These are phyloP conservation scores for Danio kyathit DNA, from an alignment of 2,797 vertebrate genomes.

Conservation along the genomic window DNA sequence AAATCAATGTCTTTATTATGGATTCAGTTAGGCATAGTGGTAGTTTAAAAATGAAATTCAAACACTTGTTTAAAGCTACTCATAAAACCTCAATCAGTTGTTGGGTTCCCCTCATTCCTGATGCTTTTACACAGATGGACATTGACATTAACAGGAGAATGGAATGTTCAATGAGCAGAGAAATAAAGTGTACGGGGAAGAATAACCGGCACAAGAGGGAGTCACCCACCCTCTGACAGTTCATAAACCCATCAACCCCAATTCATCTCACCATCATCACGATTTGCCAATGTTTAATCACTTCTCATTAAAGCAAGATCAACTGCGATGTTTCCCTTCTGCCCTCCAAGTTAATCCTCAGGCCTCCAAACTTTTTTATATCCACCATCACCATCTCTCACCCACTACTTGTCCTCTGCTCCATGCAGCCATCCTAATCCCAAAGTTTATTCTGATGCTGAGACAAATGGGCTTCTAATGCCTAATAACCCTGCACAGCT, in stretches of 20 bases:
- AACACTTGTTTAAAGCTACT: slow-evolving; percentile 39
- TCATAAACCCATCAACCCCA: slow-evolving; percentile 28
- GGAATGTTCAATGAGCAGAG: slow-evolving; percentile 65
- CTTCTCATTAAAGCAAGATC: slow-evolving; percentile 67
- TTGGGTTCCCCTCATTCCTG: slow-evolving; percentile 25
- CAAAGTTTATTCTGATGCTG: slow-evolving; percentile 65
- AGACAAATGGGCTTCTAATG: slow-evolving; percentile 58
- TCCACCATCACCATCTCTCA: slow-evolving; percentile 31
- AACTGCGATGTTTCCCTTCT: slow-evolving; percentile 61
- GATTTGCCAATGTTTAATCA: slow-evolving; percentile 63
- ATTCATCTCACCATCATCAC: slow-evolving; percentile 44
- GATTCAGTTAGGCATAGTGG: not conserved
- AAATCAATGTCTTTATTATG: slow-evolving; percentile 11
- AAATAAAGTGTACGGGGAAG: slow-evolving; percentile 43
- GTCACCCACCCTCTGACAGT: slow-evolving; percentile 10
- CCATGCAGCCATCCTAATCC: slow-evolving; percentile 45
- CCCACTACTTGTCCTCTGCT: slow-evolving; percentile 14
- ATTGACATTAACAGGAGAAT: slow-evolving; percentile 69
- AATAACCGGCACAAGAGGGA: slow-evolving; percentile 36
- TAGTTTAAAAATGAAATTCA: slow-evolving; percentile 23
- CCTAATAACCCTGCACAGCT: slow-evolving; percentile 40
- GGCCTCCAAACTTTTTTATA: slow-evolving; percentile 43
- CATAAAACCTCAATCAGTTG: slow-evolving; percentile 44
- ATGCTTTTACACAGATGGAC: slow-evolving; percentile 48
- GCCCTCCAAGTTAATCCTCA: slow-evolving; percentile 46